Conservation (phyloP, 2,888 invertebrate species). For the Strigamia maritima region DNA sequence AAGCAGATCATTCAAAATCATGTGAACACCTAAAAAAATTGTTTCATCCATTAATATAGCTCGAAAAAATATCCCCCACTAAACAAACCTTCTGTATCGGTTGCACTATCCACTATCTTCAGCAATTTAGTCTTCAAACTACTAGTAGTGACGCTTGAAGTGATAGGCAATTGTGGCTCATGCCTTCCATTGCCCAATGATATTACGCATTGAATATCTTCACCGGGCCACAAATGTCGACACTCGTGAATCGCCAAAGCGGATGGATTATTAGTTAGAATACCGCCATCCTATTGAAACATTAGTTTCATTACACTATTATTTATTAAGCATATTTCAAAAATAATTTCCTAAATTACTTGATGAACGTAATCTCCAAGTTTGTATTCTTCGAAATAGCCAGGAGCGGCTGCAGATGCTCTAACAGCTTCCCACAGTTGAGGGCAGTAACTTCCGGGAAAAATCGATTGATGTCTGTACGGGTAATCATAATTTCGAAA, state of each 20-base stretch:
- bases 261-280: slow-evolving; percentile 83
- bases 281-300: slow-evolving; percentile 67
- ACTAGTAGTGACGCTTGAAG: slow-evolving; percentile 47
- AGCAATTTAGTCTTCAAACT: slow-evolving; percentile 72
- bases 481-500: slow-evolving; percentile 81
- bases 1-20: slow-evolving; percentile 69
- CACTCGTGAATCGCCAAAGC: slow-evolving; percentile 86
- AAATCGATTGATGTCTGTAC: slow-evolving; percentile 65
- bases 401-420: slow-evolving; percentile 87
- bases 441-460: slow-evolving; percentile 68
- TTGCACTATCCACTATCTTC: slow-evolving; percentile 78
- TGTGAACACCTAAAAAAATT: slow-evolving; percentile 74
- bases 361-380: slow-evolving; percentile 67
- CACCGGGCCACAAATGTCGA: slow-evolving; percentile 73
- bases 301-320: too few species aligned
- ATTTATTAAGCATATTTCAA: too few species aligned
- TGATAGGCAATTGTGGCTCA: slow-evolving; percentile 48
- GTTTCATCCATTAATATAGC: slow-evolving; percentile 37
- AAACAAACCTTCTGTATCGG: slow-evolving; percentile 73
- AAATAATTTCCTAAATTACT: too few species aligned
- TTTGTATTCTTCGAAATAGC: slow-evolving; percentile 80
- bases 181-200: slow-evolving; percentile 72
- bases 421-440: slow-evolving; percentile 78
- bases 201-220: slow-evolving; percentile 70
- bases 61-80: not conserved